Base-by-base conservation (phyloP, 2,888 invertebrate genomes). In the Iselma pallidipennis region DNA sequence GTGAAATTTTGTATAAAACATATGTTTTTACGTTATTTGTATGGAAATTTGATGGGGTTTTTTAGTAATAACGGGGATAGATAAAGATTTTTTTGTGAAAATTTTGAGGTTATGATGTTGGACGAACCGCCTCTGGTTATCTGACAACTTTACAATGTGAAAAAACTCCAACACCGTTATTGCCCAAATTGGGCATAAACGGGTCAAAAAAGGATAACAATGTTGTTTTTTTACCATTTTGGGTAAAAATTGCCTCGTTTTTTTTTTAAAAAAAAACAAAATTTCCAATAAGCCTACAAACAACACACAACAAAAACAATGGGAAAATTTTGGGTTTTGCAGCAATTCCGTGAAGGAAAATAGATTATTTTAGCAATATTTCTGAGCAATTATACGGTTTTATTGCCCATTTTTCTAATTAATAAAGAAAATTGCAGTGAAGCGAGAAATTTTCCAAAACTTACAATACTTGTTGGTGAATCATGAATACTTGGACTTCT, bases 401-500 rank as follows among this genome's bases (percentile, higher is more conserved):
- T 21, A n/a, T 50, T 10, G 21, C n/a, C 14, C 0, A 4, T n/a
- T 5, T 50, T 28, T 16, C 25, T 16, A 1, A 10, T 50, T 10
- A 50, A 50, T 59, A 14, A 19, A 23, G 48, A 9, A 52, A 42
- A 52, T n/a, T 14, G 26, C 31, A 59, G 29, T 31, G 12, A 33
- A 48, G 23, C 54, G 52, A 29, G 58, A n/a, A 49, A 48, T 55
- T 12, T 37, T 65, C 16, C 16, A 16, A n/a, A n/a, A 85, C 85
- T 85, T 77, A 86, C 86, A 78, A 84, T 83, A 78, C 83, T 85
- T 74, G 63, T 65, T 65, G 88, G 88, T 71, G 86, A 86, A 82
- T 86, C 88, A 81, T 86, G 86, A 75, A 87, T 86, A 83, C 89
- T 89, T 74, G 89, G 89, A 74, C 89, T 89, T 78, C 89, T 85